A percentile compares a stretch with the other conserved stretches of the same genome.
Evolutionary conservation across 2,888 invertebrate genomes (phyloP).

Genomic region (Meandrusa payeni): DNA sequence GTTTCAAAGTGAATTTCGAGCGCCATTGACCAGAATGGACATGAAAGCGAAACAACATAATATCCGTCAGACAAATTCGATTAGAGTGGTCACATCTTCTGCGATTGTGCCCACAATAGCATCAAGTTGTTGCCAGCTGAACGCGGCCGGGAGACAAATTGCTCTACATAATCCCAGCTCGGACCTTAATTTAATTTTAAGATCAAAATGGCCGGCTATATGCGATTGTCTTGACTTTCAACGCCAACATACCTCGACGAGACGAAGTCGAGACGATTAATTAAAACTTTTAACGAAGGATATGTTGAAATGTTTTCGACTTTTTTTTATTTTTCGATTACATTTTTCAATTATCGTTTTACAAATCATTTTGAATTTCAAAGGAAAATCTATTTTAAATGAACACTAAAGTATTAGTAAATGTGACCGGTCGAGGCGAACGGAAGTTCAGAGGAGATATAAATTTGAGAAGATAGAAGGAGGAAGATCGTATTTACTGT

Average conservation of each 20-base stretch:
- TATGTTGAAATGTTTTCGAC: no score
- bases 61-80: background rate
- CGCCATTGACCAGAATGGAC: background rate
- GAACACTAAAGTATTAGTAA: no score
- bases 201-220: conserved; percentile 17
- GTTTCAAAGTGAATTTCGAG: no score
- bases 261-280: conserved; percentile 4
- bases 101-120: conserved; percentile 4
- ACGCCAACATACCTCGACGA: no score
- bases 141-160: conserved; percentile 13
- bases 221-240: conserved; percentile 9
- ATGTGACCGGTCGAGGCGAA: no score
- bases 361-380: no score
- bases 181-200: conserved; percentile 18
- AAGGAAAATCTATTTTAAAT: no score
- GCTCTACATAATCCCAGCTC: conserved; percentile 14
- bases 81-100: conserved; percentile 8
- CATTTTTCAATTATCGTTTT: no score
- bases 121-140: conserved; percentile 19
- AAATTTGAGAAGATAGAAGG: no score
- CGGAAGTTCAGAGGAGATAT: no score
- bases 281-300: conserved; percentile 2
- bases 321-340: no score
- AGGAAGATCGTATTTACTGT: no score
- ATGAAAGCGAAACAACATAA: conserved; percentile 1